phyloP scores from a whole-genome alignment of 2,797 vertebrate genomes.

The Neosalanx taihuensis region DNA sequence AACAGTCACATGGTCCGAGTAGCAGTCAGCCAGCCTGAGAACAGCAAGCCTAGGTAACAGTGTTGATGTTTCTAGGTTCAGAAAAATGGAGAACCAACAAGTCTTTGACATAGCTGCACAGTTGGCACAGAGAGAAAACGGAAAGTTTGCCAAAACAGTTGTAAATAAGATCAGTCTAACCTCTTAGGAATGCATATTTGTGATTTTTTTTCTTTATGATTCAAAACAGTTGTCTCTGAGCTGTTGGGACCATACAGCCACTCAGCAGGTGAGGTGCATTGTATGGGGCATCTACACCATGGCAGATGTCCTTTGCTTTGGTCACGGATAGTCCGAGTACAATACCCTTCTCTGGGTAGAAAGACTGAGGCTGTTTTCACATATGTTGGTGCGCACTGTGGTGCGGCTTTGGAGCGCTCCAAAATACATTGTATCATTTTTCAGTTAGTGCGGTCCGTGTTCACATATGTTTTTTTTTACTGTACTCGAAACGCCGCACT shows the following conservation, averaged over 20 bases:
- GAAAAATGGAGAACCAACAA: constrained; percentile 18
- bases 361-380: too few relatives aligned
- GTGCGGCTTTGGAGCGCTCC: too few relatives aligned
- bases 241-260: neutral
- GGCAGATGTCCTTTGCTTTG: constrained; percentile 5
- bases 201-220: too few relatives aligned
- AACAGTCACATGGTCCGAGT: constrained; percentile 5
- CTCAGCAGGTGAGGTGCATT: neutral
- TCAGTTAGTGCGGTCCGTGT: too few relatives aligned
- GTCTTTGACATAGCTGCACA: neutral
- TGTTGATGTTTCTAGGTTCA: constrained; percentile 11
- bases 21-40: constrained; percentile 10
- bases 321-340: constrained; percentile 5
- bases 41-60: constrained; percentile 32
- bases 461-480: too few relatives aligned
- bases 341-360: neutral
- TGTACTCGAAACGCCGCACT: too few relatives aligned
- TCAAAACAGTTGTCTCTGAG: neutral
- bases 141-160: neutral
- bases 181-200: neutral
- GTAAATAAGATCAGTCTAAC: neutral
- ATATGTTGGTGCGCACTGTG: too few relatives aligned
- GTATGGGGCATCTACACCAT: neutral
- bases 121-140: neutral
- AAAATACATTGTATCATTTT: too few relatives aligned